Conservation (phyloP, 2,113 vertebrate species). For the Ifrita kowaldi region DNA sequence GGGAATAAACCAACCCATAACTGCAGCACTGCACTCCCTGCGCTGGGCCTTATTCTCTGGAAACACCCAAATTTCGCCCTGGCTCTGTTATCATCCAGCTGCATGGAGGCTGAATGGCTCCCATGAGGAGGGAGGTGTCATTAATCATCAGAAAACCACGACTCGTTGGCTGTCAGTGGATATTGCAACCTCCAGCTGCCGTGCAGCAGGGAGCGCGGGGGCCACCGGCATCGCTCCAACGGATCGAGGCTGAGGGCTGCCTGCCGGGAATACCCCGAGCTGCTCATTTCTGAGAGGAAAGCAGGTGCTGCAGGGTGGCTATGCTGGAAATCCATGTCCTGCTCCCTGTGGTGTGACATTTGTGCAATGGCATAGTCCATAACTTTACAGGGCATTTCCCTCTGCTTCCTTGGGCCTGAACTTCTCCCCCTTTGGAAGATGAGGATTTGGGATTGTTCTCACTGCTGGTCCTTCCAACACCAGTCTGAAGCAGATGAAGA, state of each 20-base stretch:
- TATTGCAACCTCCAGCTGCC: slow-evolving; percentile 21
- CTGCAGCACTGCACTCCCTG: not conserved
- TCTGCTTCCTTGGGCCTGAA: not conserved
- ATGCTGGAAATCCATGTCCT: not conserved
- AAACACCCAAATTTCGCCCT: not conserved
- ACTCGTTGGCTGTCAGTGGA: not conserved
- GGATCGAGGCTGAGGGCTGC: not conserved
- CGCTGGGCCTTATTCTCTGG: not conserved
- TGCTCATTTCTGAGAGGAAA: not conserved
- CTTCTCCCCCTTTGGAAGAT: not conserved
- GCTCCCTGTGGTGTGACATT: not conserved
- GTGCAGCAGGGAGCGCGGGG: not conserved
- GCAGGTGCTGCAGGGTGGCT: not conserved
- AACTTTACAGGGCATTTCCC: not conserved
- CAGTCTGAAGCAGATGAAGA: accelerated
- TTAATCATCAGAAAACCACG: slow-evolving; percentile 33
- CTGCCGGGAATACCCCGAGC: accelerated
- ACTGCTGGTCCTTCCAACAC: not conserved
- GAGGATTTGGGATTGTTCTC: not conserved
- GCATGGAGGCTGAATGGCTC: not conserved
- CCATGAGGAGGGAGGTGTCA: not conserved
- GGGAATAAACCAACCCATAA: not conserved
- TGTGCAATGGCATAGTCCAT: not conserved
- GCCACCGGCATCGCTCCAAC: not conserved
- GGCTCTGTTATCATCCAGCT: not conserved